A percentile compares a stretch with the other conserved stretches of the same genome.
Conservation (phyloP, 2,888 invertebrate species). For the Xylophagus ater region DNA sequence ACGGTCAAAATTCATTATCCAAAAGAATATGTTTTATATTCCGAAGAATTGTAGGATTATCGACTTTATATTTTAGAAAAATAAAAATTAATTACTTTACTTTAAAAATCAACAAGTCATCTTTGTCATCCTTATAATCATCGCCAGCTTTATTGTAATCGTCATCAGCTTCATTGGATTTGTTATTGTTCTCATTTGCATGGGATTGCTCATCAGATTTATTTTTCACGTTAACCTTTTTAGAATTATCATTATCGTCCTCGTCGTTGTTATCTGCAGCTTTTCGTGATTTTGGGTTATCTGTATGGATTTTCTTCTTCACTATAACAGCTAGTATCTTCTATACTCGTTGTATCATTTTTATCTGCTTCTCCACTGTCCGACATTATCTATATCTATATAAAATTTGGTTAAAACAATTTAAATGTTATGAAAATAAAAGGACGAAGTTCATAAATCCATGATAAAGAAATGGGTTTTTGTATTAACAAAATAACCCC, state of each 20-base stretch:
- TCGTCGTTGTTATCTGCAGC: slow-evolving; percentile 1
- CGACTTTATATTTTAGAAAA: slow-evolving; percentile 45
- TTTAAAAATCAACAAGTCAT: slow-evolving; percentile 24
- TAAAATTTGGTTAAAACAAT: background rate
- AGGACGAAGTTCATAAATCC: too few relatives aligned
- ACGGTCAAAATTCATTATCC: slow-evolving; percentile 65
- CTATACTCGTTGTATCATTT: slow-evolving; percentile 7
- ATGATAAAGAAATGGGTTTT: too few relatives aligned
- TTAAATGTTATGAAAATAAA: background rate
- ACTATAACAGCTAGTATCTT: slow-evolving; percentile 6
- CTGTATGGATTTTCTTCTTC: slow-evolving; percentile 2
- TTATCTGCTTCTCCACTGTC: slow-evolving; percentile 20
- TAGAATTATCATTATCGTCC: slow-evolving; percentile 1
- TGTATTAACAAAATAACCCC: too few relatives aligned
- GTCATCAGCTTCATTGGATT: slow-evolving; percentile 21
- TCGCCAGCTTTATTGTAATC: slow-evolving; percentile 20
- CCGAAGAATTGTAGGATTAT: slow-evolving; percentile 65
- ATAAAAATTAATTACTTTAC: background rate
- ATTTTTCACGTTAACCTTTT: slow-evolving; percentile 1
- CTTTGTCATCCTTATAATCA: slow-evolving; percentile 44
- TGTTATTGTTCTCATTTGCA: slow-evolving; percentile 10
- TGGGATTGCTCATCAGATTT: background rate
- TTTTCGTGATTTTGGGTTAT: background rate
- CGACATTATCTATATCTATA: slow-evolving; percentile 21
- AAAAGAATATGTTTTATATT: slow-evolving; percentile 71